Evolutionary conservation across 1,140 invertebrate genomes (phyloP), one percentile per base, ranked within the genome.

Genomic region (Luehdorfia chinensis): DNA sequence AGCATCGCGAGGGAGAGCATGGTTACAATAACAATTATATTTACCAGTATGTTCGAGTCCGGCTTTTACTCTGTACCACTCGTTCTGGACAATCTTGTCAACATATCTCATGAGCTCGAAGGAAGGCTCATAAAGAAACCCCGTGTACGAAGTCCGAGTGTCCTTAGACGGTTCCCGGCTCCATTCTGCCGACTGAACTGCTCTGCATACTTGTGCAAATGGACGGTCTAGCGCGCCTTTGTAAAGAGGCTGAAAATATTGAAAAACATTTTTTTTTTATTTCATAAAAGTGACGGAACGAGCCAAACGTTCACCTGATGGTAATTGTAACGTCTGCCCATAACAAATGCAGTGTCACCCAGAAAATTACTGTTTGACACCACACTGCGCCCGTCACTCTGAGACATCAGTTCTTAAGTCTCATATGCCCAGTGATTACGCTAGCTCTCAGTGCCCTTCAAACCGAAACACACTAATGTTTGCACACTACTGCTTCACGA

Each of bases 11-110:
- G n/a, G n/a, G n/a, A n/a, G n/a, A n/a, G n/a, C n/a, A n/a, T n/a
- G n/a, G n/a, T n/a, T n/a, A n/a, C n/a, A n/a, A n/a, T n/a, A n/a
- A n/a, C n/a, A n/a, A n/a, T n/a, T n/a, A n/a, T n/a, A n/a, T 9
- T 39, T 59, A 77, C 76, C 76, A 27, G 52, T 60, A 21, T 55
- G 49, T 30, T 15, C 19, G 7, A 77, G 50, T 2, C 64, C 72
- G 28, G 27, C 23, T 52, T 27, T 66, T 31, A 74, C 23, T n/a
- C 28, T 28, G 0, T 18, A n/a, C 75, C 75, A 83, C 37, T 76
- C 64, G 14, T 58, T 63, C 5, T 50, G 30, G 0, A 59, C 59
- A 4, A 70, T 62, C 6, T 54, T 45, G 21, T 63, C 45, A 1
- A 75, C 28, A 41, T 56, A 70, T 6, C 19, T 16, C 8, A 62